Evolutionary conservation across 2,888 invertebrate species (phyloP).

Genomic region (Agrenia bidenticulata): DNA sequence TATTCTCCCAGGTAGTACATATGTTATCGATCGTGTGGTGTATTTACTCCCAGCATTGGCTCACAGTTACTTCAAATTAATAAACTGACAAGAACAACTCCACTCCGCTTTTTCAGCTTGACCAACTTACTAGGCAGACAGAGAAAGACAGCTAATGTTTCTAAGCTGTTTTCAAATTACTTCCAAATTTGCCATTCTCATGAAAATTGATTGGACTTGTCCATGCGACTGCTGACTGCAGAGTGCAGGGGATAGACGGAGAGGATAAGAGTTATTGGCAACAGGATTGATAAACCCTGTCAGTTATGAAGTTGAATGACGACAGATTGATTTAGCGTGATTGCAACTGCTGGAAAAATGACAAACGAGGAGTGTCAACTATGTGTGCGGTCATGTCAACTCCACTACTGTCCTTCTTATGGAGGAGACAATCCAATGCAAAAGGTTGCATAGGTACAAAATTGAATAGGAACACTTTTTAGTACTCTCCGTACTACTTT

Average conservation of each 20-base stretch:
- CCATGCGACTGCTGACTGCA: background rate
- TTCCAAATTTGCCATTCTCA: constrained; percentile 16
- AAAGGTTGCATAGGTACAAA: too few relatives aligned
- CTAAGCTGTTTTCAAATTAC: constrained; percentile 14
- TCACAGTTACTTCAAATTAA: constrained; percentile 8
- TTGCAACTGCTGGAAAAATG: constrained; percentile 17
- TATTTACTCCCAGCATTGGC: constrained; percentile 3
- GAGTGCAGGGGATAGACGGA: background rate
- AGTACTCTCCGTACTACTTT: too few relatives aligned
- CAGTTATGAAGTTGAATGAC: background rate
- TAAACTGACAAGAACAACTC: constrained; percentile 17
- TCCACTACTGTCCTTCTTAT: background rate
- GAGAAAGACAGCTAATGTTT: constrained; percentile 4
- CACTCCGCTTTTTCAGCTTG: background rate
- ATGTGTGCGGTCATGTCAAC: constrained; percentile 23
- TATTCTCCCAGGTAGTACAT: constrained; percentile 1
- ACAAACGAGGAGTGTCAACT: constrained; percentile 33
- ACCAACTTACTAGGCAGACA: background rate
- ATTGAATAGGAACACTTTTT: too few relatives aligned
- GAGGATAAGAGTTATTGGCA: too few relatives aligned
- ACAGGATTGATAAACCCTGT: too few relatives aligned
- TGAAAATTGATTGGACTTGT: constrained; percentile 16
- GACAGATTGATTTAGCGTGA: constrained; percentile 6
- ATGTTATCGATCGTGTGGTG: constrained; percentile 14
- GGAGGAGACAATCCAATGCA: too few relatives aligned